A percentile compares a stretch with the other conserved stretches of the same genome.
phyloP scores from a whole-genome alignment of 2,113 vertebrate species.

The Eptesicus fuscus region DNA sequence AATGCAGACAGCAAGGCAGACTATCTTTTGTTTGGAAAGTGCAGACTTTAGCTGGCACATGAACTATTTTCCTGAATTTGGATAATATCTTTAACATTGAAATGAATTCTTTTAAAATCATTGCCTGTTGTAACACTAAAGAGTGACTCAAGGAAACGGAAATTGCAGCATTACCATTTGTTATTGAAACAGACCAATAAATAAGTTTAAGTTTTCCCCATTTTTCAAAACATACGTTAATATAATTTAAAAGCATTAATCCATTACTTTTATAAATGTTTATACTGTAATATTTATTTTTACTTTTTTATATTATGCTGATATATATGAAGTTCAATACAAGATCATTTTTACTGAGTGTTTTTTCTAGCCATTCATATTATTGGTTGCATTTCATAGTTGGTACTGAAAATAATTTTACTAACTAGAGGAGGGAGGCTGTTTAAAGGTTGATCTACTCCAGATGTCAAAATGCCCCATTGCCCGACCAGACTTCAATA shows the following conservation, averaged over 20 bases:
- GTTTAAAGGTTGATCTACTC: neutral
- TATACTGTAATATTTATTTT: neutral
- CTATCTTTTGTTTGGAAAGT: neutral
- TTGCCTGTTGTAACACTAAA: conserved; percentile 16
- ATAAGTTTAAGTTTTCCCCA: neutral
- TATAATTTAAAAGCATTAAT: neutral
- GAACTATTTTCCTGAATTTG: neutral
- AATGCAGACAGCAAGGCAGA: neutral
- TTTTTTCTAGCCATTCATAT: neutral
- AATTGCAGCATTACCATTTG: neutral
- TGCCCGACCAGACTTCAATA: neutral
- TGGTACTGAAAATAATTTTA: neutral
- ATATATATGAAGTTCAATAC: neutral
- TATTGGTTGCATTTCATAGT: neutral
- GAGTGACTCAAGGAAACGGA: neutral
- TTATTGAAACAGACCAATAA: neutral
- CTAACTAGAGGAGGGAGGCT: neutral
- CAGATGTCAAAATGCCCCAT: neutral
- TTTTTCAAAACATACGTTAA: neutral
- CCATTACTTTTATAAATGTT: neutral
- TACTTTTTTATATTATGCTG: neutral
- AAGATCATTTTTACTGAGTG: neutral
- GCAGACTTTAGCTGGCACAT: neutral
- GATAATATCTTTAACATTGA: neutral
- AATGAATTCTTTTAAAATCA: neutral